Evolutionary conservation across 1,140 invertebrate species (phyloP).

Genomic region (Psilanteris sp.): DNA sequence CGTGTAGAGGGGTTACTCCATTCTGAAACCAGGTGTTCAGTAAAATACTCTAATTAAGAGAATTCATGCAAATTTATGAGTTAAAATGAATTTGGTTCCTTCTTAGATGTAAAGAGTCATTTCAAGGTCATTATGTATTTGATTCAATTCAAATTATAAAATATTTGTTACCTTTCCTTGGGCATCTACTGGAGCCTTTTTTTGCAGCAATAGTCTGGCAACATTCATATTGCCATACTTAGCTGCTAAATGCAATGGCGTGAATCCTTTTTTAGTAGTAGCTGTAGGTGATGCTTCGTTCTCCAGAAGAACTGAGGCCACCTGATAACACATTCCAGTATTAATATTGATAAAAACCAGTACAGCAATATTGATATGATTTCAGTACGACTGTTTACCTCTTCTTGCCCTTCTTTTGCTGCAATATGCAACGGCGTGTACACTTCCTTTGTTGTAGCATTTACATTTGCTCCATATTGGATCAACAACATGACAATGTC

Average conservation of each 20-base stretch:
- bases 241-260: constrained; percentile 96
- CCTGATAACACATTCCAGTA: no score
- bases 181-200: constrained; percentile 94
- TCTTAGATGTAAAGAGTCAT: no score
- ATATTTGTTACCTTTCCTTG: constrained; percentile 88
- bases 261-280: constrained; percentile 98
- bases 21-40: constrained; percentile 83
- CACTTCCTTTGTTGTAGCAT: constrained; percentile 93
- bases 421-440: constrained; percentile 99
- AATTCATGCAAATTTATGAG: no score
- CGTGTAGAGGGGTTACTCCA: constrained; percentile 97
- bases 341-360: no score
- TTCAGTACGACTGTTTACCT: constrained; percentile 82
- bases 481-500: constrained; percentile 95
- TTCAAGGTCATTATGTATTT: no score
- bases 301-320: constrained; percentile 94
- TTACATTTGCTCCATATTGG: constrained; percentile 93
- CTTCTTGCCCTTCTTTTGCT: constrained; percentile 96
- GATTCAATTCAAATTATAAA: constrained; percentile 9
- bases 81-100: no score
- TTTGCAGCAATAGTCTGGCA: constrained; percentile 91
- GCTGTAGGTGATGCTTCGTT: constrained; percentile 94
- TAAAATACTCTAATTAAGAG: no score
- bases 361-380: no score
- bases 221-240: constrained; percentile 98